phyloP scores from a whole-genome alignment of 2,888 invertebrate species.

The Aproaerema taeniolella region DNA sequence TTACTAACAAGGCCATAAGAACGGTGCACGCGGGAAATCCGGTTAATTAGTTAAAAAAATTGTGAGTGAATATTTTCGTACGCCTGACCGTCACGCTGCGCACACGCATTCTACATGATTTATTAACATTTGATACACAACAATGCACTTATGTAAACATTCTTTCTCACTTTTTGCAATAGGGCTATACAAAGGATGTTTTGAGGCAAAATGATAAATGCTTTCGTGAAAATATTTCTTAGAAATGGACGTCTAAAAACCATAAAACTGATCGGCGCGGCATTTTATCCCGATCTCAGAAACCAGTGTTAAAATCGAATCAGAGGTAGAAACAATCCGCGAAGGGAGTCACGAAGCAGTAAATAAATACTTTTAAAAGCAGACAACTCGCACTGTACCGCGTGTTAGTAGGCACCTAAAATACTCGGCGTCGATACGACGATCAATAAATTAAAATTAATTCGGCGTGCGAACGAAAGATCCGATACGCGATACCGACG shows the following conservation, averaged over 20 bases:
- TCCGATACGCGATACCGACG: conserved; percentile 76
- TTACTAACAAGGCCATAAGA: conserved; percentile 33
- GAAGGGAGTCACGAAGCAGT: conserved; percentile 35
- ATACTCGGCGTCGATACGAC: conserved; percentile 70
- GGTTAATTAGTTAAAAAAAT: no score
- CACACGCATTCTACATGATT: conserved; percentile 14
- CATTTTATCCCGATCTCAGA: no score
- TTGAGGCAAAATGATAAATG: no score
- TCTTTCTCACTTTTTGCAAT: no score
- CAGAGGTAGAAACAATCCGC: conserved; percentile 9
- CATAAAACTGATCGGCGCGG: no score
- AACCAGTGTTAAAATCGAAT: no score
- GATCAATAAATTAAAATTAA: conserved; percentile 78
- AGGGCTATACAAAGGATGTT: no score
- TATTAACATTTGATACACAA: not conserved
- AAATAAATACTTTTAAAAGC: conserved; percentile 57
- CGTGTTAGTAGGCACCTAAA: conserved; percentile 67
- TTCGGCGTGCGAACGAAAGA: conserved; percentile 77
- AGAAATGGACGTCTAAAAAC: no score
- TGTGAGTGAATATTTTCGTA: conserved; percentile 32
- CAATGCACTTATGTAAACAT: no score
- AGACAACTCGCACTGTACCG: conserved; percentile 37
- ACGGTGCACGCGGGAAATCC: conserved; percentile 13
- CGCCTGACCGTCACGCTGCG: conserved; percentile 32
- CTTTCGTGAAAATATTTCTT: no score